Evolutionary conservation across 2,797 vertebrate species (phyloP).

Genomic region (Philypnodon macrostomus): DNA sequence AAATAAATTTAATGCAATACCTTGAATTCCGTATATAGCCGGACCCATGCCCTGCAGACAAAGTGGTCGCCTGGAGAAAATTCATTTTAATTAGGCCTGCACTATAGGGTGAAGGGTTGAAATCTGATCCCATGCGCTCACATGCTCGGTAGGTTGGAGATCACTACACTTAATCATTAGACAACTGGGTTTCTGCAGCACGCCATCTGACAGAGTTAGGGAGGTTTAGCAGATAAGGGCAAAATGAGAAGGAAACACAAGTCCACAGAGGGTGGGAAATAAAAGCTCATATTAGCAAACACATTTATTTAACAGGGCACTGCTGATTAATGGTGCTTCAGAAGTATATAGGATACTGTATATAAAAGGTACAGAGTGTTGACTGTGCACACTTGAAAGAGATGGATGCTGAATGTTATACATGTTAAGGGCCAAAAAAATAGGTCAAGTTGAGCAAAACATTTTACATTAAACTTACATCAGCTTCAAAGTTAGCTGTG

Average conservation of each 20-base stretch:
- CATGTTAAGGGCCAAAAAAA: too few species aligned
- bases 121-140: constrained; percentile 74
- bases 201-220: constrained; percentile 71
- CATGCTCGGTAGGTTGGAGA: constrained; percentile 76
- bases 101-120: constrained; percentile 76
- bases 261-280: constrained; percentile 53
- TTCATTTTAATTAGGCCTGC: constrained; percentile 81
- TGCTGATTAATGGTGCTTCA: constrained; percentile 55
- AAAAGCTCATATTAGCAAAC: constrained; percentile 67
- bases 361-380: constrained; percentile 6
- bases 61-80: constrained; percentile 79
- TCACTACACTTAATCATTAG: constrained; percentile 80
- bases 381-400: constrained; percentile 15
- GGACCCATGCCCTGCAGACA: constrained; percentile 73
- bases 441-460: too few species aligned
- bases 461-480: too few species aligned
- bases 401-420: constrained; percentile 36
- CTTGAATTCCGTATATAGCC: constrained; percentile 70
- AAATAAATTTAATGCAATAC: constrained; percentile 77
- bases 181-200: constrained; percentile 73
- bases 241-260: constrained; percentile 25
- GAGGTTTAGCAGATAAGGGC: constrained; percentile 53
- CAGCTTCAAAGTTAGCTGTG: too few species aligned
- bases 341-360: constrained; percentile 29
- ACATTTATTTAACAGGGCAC: constrained; percentile 62